Evolutionary conservation across 2,113 vertebrate species (phyloP).

Genomic region (Aleadryas rufinucha): DNA sequence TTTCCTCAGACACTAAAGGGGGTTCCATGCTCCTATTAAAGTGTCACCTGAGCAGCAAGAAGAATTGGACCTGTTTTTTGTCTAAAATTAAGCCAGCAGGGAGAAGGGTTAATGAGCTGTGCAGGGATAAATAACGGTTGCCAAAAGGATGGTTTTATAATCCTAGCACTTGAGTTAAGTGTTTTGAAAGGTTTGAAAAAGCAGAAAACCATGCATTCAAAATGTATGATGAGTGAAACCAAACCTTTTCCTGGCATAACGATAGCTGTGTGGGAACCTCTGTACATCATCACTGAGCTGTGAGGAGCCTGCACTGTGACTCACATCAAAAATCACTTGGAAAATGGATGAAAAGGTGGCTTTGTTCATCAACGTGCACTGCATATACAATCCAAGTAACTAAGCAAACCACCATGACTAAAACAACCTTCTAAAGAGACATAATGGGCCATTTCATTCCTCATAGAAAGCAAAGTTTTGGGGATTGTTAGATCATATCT

Average conservation of each 20-base stretch:
- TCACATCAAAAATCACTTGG: not conserved
- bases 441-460: not conserved
- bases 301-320: not conserved
- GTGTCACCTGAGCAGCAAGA: not conserved
- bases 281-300: not conserved
- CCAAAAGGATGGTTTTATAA: not conserved
- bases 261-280: not conserved
- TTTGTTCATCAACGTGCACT: not conserved
- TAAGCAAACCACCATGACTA: not conserved
- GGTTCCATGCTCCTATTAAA: not conserved
- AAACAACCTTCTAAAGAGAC: not conserved
- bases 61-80: not conserved
- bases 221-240: not conserved
- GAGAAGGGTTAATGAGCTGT: not conserved
- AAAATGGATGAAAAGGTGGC: not conserved
- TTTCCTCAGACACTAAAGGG: not conserved
- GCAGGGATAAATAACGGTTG: not conserved
- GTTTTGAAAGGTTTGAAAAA: not conserved
- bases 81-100: not conserved
- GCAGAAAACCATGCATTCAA: not conserved
- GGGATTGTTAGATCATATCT: not conserved
- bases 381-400: not conserved
- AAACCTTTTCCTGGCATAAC: not conserved
- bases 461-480: not conserved
- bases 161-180: not conserved